Evolutionary conservation across 2,888 invertebrate genomes (phyloP).

Genomic region (Glyphotaelius pellucidus): DNA sequence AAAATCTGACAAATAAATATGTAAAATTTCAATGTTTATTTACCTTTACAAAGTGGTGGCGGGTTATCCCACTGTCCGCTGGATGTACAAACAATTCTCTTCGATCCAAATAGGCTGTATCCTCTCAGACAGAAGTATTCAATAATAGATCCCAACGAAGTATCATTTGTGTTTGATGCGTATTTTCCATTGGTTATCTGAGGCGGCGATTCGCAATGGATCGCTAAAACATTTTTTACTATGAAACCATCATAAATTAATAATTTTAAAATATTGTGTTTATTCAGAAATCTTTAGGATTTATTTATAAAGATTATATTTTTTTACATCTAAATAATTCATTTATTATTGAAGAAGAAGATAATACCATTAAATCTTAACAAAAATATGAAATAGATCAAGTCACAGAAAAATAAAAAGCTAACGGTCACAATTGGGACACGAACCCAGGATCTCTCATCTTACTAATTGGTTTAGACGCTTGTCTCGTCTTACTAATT

Average conservation of each 20-base stretch:
- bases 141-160: constrained; percentile 84
- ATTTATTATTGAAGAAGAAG: neutral
- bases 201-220: constrained; percentile 84
- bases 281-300: neutral
- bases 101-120: constrained; percentile 82
- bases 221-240: constrained; percentile 73
- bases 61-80: constrained; percentile 89
- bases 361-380: too few relatives aligned
- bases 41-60: constrained; percentile 85
- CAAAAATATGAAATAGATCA: too few relatives aligned
- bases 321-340: too few relatives aligned
- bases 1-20: neutral
- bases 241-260: neutral
- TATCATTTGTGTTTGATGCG: constrained; percentile 78
- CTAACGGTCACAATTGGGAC: too few relatives aligned
- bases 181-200: constrained; percentile 81
- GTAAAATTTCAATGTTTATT: neutral
- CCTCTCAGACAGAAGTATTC: constrained; percentile 86
- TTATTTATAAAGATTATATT: too few relatives aligned
- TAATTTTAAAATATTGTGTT: neutral
- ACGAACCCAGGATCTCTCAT: too few relatives aligned
- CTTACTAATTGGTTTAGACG: too few relatives aligned
- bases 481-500: too few relatives aligned
- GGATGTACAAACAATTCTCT: constrained; percentile 83
- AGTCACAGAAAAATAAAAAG: too few relatives aligned